phyloP scores from a whole-genome alignment of 2,888 invertebrate genomes.

The Esperia sulphurella region DNA sequence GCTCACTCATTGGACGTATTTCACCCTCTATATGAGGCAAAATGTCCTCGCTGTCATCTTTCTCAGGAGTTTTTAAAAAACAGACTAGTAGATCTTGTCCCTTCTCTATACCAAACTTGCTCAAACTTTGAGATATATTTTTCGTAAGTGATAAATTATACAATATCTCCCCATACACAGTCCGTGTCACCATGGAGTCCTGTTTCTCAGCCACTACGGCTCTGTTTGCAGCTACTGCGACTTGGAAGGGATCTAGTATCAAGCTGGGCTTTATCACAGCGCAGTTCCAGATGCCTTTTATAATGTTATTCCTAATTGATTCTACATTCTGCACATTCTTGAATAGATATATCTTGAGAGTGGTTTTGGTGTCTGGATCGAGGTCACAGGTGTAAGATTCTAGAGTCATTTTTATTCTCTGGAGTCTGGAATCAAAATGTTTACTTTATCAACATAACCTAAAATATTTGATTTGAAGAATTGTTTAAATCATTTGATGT shows the following conservation, averaged over 20 bases:
- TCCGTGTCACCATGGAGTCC: conserved; percentile 77
- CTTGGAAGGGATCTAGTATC: conserved; percentile 78
- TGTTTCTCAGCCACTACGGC: conserved; percentile 74
- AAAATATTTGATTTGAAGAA: no score
- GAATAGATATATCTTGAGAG: conserved; percentile 73
- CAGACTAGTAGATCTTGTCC: conserved; percentile 49
- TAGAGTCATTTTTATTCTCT: conserved; percentile 25
- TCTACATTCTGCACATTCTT: conserved; percentile 79
- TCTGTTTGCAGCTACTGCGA: conserved; percentile 83
- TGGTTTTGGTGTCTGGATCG: conserved; percentile 61
- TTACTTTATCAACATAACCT: background rate
- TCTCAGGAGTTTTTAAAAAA: conserved; percentile 37
- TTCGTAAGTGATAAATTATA: conserved; percentile 84
- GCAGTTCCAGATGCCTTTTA: conserved; percentile 79
- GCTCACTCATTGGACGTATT: conserved; percentile 59
- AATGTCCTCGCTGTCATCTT: conserved; percentile 45
- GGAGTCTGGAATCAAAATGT: background rate
- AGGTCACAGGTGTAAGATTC: conserved; percentile 48
- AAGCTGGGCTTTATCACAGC: conserved; percentile 80
- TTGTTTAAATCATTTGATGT: no score
- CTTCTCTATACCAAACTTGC: conserved; percentile 80
- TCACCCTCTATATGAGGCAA: conserved; percentile 77
- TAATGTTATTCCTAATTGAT: conserved; percentile 73
- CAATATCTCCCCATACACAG: conserved; percentile 82
- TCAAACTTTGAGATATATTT: conserved; percentile 84